Conservation (phyloP, 2,113 vertebrate species). For the Xenopus tropicalis region DNA sequence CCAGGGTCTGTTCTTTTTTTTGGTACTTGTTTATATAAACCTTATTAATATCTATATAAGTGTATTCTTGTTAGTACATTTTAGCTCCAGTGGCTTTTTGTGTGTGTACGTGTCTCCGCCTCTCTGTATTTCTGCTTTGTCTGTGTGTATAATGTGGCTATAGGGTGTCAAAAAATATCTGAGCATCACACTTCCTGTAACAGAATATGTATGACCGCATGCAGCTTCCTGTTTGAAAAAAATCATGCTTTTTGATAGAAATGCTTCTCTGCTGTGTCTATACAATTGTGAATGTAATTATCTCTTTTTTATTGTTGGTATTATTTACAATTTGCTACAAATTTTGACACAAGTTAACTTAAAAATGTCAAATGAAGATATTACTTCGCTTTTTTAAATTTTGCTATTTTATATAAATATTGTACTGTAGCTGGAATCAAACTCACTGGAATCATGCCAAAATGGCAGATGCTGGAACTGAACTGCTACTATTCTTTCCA, state of each 20-base stretch:
- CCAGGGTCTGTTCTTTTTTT: background rate
- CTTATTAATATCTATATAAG: too few species aligned
- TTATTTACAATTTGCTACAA: too few species aligned
- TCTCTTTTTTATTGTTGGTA: too few species aligned
- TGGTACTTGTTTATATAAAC: background rate
- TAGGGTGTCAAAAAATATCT: background rate
- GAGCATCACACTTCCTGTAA: slow-evolving; percentile 7
- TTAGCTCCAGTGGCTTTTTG: background rate
- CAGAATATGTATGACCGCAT: slow-evolving; percentile 1
- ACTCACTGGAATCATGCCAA: too few species aligned
- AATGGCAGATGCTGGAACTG: too few species aligned
- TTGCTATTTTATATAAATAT: too few species aligned
- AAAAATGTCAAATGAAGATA: too few species aligned
- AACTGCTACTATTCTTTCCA: too few species aligned
- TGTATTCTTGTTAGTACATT: too few species aligned
- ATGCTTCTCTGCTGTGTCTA: background rate
- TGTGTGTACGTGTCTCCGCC: background rate
- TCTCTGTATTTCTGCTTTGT: background rate
- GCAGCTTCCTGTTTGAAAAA: slow-evolving; percentile 30
- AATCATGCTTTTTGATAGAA: background rate
- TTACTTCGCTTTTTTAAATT: too few species aligned
- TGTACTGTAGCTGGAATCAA: too few species aligned
- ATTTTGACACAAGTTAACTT: too few species aligned
- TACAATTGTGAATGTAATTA: background rate
- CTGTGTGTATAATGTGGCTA: background rate